Conservation (phyloP, 92 coral and sea anemone species). For the Bergia sp. region DNA sequence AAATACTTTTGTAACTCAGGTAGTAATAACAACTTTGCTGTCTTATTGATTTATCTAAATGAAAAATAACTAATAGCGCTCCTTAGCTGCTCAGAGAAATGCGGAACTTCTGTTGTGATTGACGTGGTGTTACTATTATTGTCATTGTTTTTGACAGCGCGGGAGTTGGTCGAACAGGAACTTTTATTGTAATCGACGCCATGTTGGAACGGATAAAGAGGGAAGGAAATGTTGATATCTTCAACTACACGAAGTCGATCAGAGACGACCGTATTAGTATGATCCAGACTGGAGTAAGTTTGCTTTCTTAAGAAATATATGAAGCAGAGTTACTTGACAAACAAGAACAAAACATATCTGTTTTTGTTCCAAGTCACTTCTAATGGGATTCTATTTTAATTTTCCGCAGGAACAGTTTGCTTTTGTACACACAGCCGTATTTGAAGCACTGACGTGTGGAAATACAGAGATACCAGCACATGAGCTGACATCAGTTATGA, state of each 20-base stretch:
- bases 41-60: too few relatives aligned
- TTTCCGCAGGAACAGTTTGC: constrained; percentile 70
- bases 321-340: neutral
- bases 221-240: constrained; percentile 64
- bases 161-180: constrained; percentile 88
- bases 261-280: constrained; percentile 66
- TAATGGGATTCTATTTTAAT: neutral
- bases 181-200: constrained; percentile 79
- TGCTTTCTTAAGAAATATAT: neutral
- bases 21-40: too few relatives aligned
- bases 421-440: constrained; percentile 67
- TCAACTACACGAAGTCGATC: constrained; percentile 69
- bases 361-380: neutral
- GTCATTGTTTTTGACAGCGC: constrained; percentile 49
- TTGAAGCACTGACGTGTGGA: constrained; percentile 80
- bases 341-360: too few relatives aligned
- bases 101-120: too few relatives aligned
- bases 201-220: constrained; percentile 73
- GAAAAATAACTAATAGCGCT: neutral
- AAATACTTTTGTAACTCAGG: too few relatives aligned
- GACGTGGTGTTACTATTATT: too few relatives aligned
- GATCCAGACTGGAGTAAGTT: constrained; percentile 81
- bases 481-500: constrained; percentile 57
- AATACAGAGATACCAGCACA: constrained; percentile 72
- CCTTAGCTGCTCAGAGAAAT: too few relatives aligned